A percentile compares a stretch with the other conserved stretches of the same genome.
Evolutionary conservation across 2,888 invertebrate species (phyloP).

Genomic region (Caenorhabditis plicata): DNA sequence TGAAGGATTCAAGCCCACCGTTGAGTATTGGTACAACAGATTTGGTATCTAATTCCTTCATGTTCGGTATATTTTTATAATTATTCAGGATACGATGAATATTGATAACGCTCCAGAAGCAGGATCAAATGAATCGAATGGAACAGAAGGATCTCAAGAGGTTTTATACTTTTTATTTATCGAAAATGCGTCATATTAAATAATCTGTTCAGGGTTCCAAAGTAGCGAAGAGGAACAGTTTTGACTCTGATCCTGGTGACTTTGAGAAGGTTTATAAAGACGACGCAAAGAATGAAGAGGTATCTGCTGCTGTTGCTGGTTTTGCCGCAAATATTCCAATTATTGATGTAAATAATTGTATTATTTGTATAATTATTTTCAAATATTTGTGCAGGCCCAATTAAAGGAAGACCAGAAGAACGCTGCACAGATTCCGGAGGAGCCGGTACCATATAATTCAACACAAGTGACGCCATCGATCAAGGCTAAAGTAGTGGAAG

Average conservation of each 20-base stretch:
- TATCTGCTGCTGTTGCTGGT: slow-evolving; percentile 31
- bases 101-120: background rate
- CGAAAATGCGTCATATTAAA: too few relatives aligned
- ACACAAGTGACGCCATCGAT: slow-evolving; percentile 14
- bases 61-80: too few relatives aligned
- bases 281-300: slow-evolving; percentile 16
- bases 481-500: slow-evolving; percentile 28
- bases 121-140: slow-evolving; percentile 9
- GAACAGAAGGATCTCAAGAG: slow-evolving; percentile 17
- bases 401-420: slow-evolving; percentile 23
- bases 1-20: slow-evolving; percentile 28
- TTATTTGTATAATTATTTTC: background rate
- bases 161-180: too few relatives aligned
- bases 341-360: slow-evolving; percentile 15
- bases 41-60: background rate
- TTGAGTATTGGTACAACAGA: slow-evolving; percentile 22
- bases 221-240: slow-evolving; percentile 24
- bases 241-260: slow-evolving; percentile 34
- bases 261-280: slow-evolving; percentile 30
- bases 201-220: too few relatives aligned
- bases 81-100: slow-evolving; percentile 11
- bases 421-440: slow-evolving; percentile 6
- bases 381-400: slow-evolving; percentile 30
- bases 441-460: too few relatives aligned
- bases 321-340: slow-evolving; percentile 29